A percentile compares a stretch with the other conserved stretches of the same genome.
These are phyloP conservation scores for Dolichoris vasculosae DNA, from an alignment of 1,140 invertebrate genomes.

Conservation along the genomic window DNA sequence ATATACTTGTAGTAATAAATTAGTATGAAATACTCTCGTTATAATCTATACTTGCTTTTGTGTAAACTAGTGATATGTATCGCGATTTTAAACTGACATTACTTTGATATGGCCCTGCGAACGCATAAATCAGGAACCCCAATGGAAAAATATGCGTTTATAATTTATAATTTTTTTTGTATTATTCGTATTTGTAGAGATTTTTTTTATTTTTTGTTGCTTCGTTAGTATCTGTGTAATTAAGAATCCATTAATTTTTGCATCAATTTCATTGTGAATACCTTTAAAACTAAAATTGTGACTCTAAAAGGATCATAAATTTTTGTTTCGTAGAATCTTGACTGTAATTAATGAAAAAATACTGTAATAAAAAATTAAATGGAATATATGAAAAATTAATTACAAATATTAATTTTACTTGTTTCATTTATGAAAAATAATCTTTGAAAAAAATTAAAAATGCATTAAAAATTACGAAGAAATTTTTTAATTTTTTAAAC, in stretches of 20 bases:
- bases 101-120: conserved; percentile 22
- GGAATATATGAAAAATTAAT: no score
- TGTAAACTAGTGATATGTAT: conserved; percentile 54
- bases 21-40: conserved; percentile 39
- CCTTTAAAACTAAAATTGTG: no score
- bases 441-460: no score
- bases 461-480: no score
- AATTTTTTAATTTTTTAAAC: no score
- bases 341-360: no score
- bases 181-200: background rate
- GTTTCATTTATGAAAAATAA: no score
- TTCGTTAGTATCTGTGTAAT: background rate
- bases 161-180: background rate
- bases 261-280: no score
- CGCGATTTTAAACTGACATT: conserved; percentile 33
- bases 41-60: conserved; percentile 33
- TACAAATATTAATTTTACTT: no score
- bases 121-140: conserved; percentile 20
- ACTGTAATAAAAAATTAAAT: no score
- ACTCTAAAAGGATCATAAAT: no score
- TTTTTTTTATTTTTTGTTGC: conserved; percentile 3
- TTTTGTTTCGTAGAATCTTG: no score
- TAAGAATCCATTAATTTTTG: background rate
- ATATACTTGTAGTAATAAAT: conserved; percentile 50
- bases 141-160: conserved; percentile 2